These are phyloP conservation scores for Urechis unicinctus DNA, from an alignment of 2,888 invertebrate species.

Conservation along the genomic window DNA sequence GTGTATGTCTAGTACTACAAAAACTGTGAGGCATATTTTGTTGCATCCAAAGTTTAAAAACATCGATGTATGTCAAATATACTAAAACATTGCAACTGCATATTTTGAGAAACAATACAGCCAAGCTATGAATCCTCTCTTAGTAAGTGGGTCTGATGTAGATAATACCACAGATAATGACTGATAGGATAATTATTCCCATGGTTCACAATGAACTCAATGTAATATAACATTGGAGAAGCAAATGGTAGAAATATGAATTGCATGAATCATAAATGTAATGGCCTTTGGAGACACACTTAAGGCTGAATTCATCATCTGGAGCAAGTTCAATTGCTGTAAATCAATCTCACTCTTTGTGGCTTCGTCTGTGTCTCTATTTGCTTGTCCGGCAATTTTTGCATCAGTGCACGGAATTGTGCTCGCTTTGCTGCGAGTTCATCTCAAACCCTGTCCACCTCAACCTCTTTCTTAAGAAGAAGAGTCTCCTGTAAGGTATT, in stretches of 20 bases:
- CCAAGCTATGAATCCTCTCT: no score
- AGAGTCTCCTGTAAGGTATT: conserved; percentile 46
- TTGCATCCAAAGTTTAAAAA: conserved; percentile 38
- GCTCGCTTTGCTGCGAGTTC: conserved; percentile 37
- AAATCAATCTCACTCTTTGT: conserved; percentile 40
- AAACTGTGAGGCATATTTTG: conserved; percentile 43
- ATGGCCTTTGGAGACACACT: no score
- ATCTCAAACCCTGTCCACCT: conserved; percentile 36
- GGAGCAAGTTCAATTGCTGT: background rate
- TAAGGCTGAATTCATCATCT: no score
- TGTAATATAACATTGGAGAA: no score
- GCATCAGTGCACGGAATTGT: conserved; percentile 44
- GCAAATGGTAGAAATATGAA: no score
- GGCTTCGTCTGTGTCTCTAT: conserved; percentile 43
- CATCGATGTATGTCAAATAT: conserved; percentile 26
- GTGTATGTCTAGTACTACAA: background rate
- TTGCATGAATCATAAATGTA: no score
- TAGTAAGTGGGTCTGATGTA: no score
- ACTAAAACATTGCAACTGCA: background rate
- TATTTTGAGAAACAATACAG: no score
- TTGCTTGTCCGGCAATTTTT: conserved; percentile 36
- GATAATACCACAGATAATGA: no score
- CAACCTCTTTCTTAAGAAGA: conserved; percentile 45
- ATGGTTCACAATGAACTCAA: no score
- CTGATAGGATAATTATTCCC: no score